Conservation (phyloP, 2,113 vertebrate genomes). For the Erythrolamprus reginae region DNA sequence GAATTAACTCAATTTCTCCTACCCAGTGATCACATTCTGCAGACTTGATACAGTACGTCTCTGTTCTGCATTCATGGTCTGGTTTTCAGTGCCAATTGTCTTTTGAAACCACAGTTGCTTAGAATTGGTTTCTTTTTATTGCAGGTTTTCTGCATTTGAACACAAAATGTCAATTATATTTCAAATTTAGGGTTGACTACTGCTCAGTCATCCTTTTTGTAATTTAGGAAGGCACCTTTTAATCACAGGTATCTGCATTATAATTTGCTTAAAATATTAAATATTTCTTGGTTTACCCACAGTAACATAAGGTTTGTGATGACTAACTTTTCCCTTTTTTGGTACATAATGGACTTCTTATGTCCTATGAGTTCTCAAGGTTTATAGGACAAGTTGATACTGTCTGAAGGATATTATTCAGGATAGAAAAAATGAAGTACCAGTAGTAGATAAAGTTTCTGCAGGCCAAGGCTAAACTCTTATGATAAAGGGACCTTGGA, state of each 20-base stretch:
- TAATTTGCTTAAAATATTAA: neutral
- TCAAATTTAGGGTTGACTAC: neutral
- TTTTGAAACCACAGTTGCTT: neutral
- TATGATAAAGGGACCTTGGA: neutral
- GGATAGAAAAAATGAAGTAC: neutral
- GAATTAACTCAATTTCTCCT: neutral
- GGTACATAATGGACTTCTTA: neutral
- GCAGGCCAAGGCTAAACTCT: neutral
- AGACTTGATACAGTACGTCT: neutral
- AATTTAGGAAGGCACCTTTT: neutral
- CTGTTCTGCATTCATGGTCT: neutral
- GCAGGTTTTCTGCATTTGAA: neutral
- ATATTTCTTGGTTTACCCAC: neutral
- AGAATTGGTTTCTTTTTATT: neutral
- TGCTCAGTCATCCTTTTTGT: neutral
- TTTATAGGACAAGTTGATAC: neutral
- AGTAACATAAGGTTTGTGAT: neutral
- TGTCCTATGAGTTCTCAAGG: neutral
- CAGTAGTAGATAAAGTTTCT: neutral
- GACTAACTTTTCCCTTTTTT: neutral
- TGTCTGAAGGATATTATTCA: neutral
- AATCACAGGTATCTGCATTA: neutral
- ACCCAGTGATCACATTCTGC: neutral
- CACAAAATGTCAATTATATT: neutral
- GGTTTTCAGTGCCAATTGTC: neutral